These are phyloP conservation scores for Paelopatides confundens DNA, from an alignment of 53 echinoderm and acorn worm species.

Conservation along the genomic window DNA sequence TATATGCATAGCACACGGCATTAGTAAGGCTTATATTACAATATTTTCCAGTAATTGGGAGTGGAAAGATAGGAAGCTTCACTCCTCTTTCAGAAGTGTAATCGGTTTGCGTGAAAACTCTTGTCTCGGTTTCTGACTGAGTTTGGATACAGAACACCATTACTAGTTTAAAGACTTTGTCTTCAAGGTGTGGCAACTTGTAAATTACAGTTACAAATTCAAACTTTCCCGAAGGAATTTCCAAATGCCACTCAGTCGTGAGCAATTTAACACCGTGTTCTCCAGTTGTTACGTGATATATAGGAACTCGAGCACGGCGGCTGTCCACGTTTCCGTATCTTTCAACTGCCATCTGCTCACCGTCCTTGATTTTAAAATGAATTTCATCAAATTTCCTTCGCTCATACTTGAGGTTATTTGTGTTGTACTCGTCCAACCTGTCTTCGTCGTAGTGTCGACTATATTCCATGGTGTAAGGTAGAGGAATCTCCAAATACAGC, in stretches of 20 bases:
- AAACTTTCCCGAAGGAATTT: neutral
- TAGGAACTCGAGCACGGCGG: neutral
- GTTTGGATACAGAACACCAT: neutral
- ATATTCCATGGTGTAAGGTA: neutral
- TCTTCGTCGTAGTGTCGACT: neutral
- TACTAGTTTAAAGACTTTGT: neutral
- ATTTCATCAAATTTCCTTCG: neutral
- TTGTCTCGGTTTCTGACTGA: neutral
- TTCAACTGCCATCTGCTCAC: neutral
- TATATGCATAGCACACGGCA: neutral
- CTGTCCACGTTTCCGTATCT: neutral
- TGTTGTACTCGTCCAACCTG: neutral
- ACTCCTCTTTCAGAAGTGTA: neutral
- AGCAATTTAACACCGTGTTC: neutral
- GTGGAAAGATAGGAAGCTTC: neutral
- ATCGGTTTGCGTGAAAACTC: neutral
- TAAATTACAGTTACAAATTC: neutral
- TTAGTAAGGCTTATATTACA: neutral
- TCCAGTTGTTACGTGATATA: neutral
- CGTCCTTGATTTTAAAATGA: neutral
- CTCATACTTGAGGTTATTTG: neutral
- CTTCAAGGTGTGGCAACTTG: neutral
- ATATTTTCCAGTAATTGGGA: neutral
- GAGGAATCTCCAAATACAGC: conserved; percentile 17
- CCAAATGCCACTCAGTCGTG: neutral